Percentiles rank a stretch among this genome's conserved stretches.
phyloP scores from a whole-genome alignment of 2,113 vertebrate species.

The Oreotragus oreotragus region DNA sequence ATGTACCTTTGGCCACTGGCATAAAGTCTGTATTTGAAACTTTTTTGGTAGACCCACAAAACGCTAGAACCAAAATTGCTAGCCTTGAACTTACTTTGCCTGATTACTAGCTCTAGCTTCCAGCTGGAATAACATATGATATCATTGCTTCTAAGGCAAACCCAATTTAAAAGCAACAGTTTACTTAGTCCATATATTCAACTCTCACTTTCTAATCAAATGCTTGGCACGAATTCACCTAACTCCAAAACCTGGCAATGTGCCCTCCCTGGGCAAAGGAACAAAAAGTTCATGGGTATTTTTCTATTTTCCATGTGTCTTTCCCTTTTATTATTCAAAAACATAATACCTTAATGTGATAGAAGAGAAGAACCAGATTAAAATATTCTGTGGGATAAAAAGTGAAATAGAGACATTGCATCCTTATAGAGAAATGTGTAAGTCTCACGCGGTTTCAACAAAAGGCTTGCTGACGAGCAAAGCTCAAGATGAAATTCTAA shows the following conservation, averaged over 20 bases:
- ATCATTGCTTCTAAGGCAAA: slow-evolving; percentile 27
- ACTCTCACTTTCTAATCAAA: slow-evolving; percentile 44
- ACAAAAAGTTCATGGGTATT: neutral
- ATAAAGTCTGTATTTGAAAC: neutral
- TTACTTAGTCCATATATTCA: neutral
- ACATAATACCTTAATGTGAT: neutral
- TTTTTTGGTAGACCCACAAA: slow-evolving; percentile 47
- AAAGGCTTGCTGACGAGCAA: neutral
- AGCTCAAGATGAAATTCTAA: neutral
- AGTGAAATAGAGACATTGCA: neutral
- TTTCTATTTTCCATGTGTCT: neutral
- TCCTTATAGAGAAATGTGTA: neutral
- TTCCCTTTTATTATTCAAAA: slow-evolving; percentile 1
- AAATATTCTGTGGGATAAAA: slow-evolving; percentile 30
- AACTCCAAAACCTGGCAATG: slow-evolving; percentile 18
- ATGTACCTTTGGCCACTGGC: neutral
- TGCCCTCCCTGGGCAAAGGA: slow-evolving; percentile 5
- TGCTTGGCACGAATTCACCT: neutral
- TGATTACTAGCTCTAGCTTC: slow-evolving; percentile 57
- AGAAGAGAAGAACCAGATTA: neutral
- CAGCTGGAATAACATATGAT: slow-evolving; percentile 67
- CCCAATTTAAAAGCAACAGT: slow-evolving; percentile 17
- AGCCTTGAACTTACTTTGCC: slow-evolving; percentile 43
- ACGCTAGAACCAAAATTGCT: slow-evolving; percentile 49
- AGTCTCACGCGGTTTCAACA: neutral